These are phyloP conservation scores for Halcyon senegalensis DNA, from an alignment of 2,113 vertebrate genomes.

Conservation along the genomic window DNA sequence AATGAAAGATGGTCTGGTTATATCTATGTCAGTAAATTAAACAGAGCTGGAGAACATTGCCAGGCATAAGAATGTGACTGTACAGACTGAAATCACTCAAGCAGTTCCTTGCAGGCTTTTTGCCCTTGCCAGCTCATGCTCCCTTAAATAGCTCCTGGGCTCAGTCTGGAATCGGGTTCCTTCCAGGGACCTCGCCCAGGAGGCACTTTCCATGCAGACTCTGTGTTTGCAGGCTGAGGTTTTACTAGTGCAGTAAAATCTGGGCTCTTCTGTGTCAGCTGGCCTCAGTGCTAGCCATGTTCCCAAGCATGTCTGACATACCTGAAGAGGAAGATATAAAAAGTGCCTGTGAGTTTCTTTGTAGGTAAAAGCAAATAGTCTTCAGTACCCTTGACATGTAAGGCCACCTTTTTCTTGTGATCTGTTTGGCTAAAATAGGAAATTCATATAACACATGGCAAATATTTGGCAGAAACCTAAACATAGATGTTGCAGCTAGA, in stretches of 20 bases:
- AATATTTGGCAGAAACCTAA: not conserved
- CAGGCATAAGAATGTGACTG: not conserved
- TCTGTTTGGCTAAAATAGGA: not conserved
- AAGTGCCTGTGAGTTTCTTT: fast-evolving
- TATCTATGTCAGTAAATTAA: not conserved
- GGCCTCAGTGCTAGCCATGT: fast-evolving
- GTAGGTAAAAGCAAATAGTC: not conserved
- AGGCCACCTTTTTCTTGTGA: not conserved
- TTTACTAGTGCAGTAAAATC: not conserved
- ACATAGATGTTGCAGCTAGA: fast-evolving
- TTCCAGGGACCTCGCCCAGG: not conserved
- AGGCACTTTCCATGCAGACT: not conserved
- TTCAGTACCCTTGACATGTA: not conserved
- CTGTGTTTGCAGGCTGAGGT: not conserved
- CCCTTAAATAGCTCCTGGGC: not conserved
- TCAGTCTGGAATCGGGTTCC: not conserved
- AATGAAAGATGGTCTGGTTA: not conserved
- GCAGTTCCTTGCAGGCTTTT: not conserved
- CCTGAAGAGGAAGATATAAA: not conserved
- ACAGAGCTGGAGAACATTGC: not conserved
- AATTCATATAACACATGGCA: not conserved
- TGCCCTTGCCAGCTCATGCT: not conserved
- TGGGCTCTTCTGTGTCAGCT: not conserved
- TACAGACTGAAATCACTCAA: not conserved
- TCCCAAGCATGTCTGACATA: not conserved